These are phyloP conservation scores for Pseudomyrmex cubaensis DNA, from an alignment of 1,140 invertebrate genomes.

Conservation along the genomic window DNA sequence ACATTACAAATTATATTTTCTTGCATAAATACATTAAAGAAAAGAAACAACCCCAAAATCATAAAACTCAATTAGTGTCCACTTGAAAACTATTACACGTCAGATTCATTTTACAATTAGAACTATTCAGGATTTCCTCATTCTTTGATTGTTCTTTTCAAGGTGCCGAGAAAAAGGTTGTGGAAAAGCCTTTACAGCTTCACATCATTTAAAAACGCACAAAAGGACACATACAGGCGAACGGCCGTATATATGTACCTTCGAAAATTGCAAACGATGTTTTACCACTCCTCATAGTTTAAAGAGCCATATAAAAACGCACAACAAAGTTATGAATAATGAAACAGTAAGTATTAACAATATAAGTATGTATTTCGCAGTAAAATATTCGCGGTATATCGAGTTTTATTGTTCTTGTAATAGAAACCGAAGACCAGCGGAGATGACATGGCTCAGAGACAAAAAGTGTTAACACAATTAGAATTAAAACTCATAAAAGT, in stretches of 20 bases:
- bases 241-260: conserved; percentile 91
- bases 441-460: conserved; percentile 57
- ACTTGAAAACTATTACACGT: background rate
- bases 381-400: background rate
- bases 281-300: conserved; percentile 93
- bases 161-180: conserved; percentile 94
- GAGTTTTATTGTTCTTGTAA: conserved; percentile 13
- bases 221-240: conserved; percentile 88
- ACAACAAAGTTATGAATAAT: conserved; percentile 78
- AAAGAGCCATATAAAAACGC: conserved; percentile 91
- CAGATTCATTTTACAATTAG: background rate
- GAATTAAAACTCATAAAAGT: conserved; percentile 58
- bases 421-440: conserved; percentile 51
- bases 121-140: background rate
- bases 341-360: conserved; percentile 73
- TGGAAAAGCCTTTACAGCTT: conserved; percentile 96
- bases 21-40: conserved; percentile 9
- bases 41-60: conserved; percentile 4
- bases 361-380: no score
- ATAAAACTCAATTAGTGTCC: background rate
- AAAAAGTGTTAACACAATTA: conserved; percentile 62
- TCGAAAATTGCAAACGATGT: conserved; percentile 90
- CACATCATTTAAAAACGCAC: conserved; percentile 97
- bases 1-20: conserved; percentile 19
- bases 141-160: conserved; percentile 66